Percentiles rank a stretch among this genome's conserved stretches.
These are phyloP conservation scores for Aporophyla lueneburgensis DNA, from an alignment of 2,888 invertebrate genomes.

Conservation along the genomic window DNA sequence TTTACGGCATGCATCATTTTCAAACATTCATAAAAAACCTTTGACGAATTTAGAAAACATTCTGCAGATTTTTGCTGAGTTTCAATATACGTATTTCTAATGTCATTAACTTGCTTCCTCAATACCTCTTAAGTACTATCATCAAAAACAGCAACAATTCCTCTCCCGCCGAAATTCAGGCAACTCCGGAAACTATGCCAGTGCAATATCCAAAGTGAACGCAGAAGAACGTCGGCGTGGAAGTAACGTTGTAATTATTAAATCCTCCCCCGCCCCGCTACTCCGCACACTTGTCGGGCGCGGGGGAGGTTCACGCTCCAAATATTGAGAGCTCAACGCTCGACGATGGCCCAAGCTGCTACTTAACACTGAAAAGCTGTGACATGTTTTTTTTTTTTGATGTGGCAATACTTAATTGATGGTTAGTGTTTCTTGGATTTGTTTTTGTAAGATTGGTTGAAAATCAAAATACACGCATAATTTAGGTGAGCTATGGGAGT, in stretches of 20 bases:
- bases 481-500: too few relatives aligned
- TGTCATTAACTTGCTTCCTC: background rate
- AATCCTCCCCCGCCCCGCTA: constrained; percentile 73
- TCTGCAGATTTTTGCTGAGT: too few relatives aligned
- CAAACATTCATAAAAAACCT: background rate
- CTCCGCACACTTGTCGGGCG: constrained; percentile 57
- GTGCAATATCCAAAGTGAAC: constrained; percentile 49
- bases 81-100: background rate
- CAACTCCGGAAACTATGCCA: constrained; percentile 55
- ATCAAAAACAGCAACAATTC: constrained; percentile 34
- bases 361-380: constrained; percentile 48
- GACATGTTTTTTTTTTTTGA: constrained; percentile 15
- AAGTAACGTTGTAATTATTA: constrained; percentile 83
- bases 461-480: too few relatives aligned
- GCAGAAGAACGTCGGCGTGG: constrained; percentile 63
- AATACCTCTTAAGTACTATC: background rate
- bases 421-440: background rate
- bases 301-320: constrained; percentile 69
- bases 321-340: constrained; percentile 64
- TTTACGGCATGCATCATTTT: background rate
- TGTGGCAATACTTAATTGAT: background rate
- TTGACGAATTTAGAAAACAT: too few relatives aligned
- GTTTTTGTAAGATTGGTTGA: background rate
- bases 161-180: constrained; percentile 25
- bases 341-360: constrained; percentile 43